Conservation (phyloP, 2,888 invertebrate genomes). For the Agrilus biguttatus region DNA sequence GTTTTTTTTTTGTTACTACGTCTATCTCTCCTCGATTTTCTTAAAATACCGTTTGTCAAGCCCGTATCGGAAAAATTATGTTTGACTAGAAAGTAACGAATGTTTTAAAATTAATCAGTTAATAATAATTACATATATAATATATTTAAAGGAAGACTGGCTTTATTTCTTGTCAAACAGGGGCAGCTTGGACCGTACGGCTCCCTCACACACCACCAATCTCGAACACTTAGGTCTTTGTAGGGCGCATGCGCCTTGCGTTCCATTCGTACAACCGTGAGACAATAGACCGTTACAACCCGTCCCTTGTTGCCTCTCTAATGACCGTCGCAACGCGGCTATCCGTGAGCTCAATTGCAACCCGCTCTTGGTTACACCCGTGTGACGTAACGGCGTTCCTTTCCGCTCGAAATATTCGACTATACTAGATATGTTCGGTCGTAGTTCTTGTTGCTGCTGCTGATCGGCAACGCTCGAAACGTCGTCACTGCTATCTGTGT, state of each 20-base stretch:
- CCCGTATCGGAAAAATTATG: background rate
- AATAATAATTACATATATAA: constrained; percentile 1
- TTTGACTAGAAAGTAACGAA: constrained; percentile 8
- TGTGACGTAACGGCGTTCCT: constrained; percentile 42
- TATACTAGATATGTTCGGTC: constrained; percentile 59
- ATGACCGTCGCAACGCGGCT: constrained; percentile 23
- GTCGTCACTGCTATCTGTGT: constrained; percentile 78
- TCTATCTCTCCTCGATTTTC: too few relatives aligned
- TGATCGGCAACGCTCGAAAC: constrained; percentile 68
- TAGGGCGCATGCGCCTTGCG: constrained; percentile 13
- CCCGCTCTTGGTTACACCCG: constrained; percentile 28
- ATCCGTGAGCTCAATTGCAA: constrained; percentile 26
- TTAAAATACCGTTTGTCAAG: too few relatives aligned
- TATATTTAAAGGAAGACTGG: constrained; percentile 16
- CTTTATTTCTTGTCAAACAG: constrained; percentile 62
- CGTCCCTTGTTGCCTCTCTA: constrained; percentile 20
- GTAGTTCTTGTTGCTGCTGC: constrained; percentile 52
- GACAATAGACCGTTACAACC: constrained; percentile 9
- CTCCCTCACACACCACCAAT: constrained; percentile 71
- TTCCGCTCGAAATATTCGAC: constrained; percentile 82
- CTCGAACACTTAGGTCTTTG: constrained; percentile 40
- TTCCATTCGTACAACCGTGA: constrained; percentile 6
- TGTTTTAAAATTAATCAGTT: too few relatives aligned
- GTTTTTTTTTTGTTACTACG: too few relatives aligned
- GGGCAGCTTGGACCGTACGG: constrained; percentile 71